Base-by-base conservation (phyloP, 2,888 invertebrate species). In the Acholoe squamosa region DNA sequence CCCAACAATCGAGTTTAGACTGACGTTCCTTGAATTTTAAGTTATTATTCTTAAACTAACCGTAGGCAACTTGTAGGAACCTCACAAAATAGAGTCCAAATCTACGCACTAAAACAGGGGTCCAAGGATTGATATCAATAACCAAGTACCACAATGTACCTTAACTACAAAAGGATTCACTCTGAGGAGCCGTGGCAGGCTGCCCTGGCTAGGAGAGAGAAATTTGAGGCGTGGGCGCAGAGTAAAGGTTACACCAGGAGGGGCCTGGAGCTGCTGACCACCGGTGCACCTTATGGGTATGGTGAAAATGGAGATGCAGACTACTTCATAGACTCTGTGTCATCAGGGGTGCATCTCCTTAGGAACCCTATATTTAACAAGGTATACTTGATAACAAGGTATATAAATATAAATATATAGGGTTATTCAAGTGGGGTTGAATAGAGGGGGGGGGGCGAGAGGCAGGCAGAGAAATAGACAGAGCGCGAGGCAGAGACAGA, bases 241-340 rank as follows among this genome's bases (percentile, higher is more conserved):
- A 28, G 86, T 28, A 86, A 86, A 28, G 86, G 86, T 1, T 56
- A 86, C 86, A 14, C 25, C 16, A n/a, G 52, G 52, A 51, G 25
- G 22, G 84, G 84, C 0, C 7, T 0, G 1, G 86, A 54, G 28
- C 19, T 54, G 52, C 54, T 54, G 28, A 12, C 3, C 28, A n/a
- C 16, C 7, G 86, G 52, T 1, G 86, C 25, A n/a, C 12, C 54
- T 10, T 86, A 86, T 54, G 19, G 16, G 3, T 86, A 52, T 28
- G 31, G n/a, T 12, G 54, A 86, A 12, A 31, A 84, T n/a, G 84
- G 51, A 43, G 51, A 54, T 19, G 52, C 25, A 10, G 86, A 86
- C 1, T 86, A 54, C 86, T 86, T 86, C 56, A 86, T 86, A n/a
- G 86, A 86, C 28, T 51, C 86, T 19, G 86, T 86, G 52, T 86